Evolutionary conservation across 2,797 vertebrate species (phyloP).

Genomic region (Taenioides sp.): DNA sequence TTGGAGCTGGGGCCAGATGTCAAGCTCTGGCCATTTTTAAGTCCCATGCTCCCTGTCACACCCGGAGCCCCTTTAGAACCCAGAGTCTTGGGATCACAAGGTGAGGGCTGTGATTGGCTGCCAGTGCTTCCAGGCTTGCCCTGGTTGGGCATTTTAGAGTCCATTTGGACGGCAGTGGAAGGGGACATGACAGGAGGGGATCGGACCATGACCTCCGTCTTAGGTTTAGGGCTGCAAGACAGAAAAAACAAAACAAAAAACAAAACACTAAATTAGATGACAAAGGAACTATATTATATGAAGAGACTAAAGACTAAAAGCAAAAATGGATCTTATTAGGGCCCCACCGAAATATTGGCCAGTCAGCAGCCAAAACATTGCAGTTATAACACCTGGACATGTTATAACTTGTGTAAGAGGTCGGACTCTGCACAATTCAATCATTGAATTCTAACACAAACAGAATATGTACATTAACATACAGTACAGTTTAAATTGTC

Average conservation of each 20-base stretch:
- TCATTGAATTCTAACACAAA: background rate
- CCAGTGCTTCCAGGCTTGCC: conserved; percentile 94
- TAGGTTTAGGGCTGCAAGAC: conserved; percentile 92
- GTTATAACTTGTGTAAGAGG: background rate
- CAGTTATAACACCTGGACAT: background rate
- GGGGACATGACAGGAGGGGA: conserved; percentile 99
- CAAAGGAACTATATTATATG: background rate
- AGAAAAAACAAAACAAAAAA: background rate
- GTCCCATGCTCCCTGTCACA: conserved; percentile 91
- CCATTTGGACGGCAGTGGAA: conserved; percentile 97
- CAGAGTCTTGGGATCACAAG: conserved; percentile 91
- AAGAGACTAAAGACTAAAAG: background rate
- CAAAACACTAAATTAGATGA: background rate
- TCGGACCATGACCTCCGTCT: conserved; percentile 99
- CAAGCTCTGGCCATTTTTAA: conserved; percentile 90
- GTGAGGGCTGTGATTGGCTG: conserved; percentile 96
- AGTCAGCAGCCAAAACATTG: too few relatives aligned
- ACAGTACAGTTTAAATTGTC: too few relatives aligned
- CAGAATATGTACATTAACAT: too few relatives aligned
- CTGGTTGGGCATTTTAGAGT: conserved; percentile 99
- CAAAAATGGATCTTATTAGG: background rate
- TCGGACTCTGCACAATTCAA: background rate
- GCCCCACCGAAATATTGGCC: too few relatives aligned
- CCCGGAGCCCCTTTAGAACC: conserved; percentile 91
- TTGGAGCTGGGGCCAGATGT: conserved; percentile 93